These are phyloP conservation scores for Melanotaenia trifasciata DNA, from an alignment of 2,797 vertebrate genomes.

Conservation along the genomic window DNA sequence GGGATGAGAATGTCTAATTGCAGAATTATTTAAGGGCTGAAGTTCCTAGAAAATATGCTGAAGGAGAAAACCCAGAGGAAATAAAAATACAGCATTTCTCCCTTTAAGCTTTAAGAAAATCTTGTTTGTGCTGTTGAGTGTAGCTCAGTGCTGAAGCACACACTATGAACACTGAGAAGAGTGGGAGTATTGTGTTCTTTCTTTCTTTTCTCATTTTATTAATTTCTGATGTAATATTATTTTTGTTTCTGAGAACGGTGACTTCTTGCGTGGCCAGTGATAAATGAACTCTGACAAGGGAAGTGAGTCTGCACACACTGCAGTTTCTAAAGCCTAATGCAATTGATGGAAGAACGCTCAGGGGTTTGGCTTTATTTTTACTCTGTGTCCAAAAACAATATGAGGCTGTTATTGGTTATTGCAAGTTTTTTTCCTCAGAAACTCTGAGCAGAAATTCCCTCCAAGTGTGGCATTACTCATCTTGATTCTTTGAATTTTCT, in stretches of 20 bases:
- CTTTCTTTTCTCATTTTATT: constrained; percentile 58
- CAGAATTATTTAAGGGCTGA: constrained; percentile 70
- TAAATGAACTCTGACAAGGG: constrained; percentile 63
- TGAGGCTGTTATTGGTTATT: constrained; percentile 15
- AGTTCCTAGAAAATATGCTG: constrained; percentile 18
- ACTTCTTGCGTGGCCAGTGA: constrained; percentile 59
- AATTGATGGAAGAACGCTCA: constrained; percentile 59
- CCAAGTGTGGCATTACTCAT: constrained; percentile 7
- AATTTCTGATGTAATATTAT: constrained; percentile 48
- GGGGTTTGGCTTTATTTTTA: constrained; percentile 47
- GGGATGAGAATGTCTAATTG: constrained; percentile 31
- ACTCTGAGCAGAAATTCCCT: constrained; percentile 19
- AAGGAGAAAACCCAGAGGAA: constrained; percentile 25
- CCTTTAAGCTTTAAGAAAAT: constrained; percentile 6
- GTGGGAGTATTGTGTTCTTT: constrained; percentile 17
- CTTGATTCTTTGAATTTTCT: constrained; percentile 22
- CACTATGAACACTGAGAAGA: background rate
- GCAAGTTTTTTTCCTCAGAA: background rate
- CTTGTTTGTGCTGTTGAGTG: background rate
- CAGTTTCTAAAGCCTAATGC: constrained; percentile 63
- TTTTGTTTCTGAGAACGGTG: constrained; percentile 57
- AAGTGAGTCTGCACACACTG: constrained; percentile 56
- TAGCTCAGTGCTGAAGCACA: constrained; percentile 1
- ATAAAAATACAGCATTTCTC: constrained; percentile 23
- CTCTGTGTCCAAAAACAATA: constrained; percentile 27